Evolutionary conservation across 1,140 invertebrate genomes (phyloP), one percentile per base, ranked within the genome.

Genomic region (Lasaia peninsularis): DNA sequence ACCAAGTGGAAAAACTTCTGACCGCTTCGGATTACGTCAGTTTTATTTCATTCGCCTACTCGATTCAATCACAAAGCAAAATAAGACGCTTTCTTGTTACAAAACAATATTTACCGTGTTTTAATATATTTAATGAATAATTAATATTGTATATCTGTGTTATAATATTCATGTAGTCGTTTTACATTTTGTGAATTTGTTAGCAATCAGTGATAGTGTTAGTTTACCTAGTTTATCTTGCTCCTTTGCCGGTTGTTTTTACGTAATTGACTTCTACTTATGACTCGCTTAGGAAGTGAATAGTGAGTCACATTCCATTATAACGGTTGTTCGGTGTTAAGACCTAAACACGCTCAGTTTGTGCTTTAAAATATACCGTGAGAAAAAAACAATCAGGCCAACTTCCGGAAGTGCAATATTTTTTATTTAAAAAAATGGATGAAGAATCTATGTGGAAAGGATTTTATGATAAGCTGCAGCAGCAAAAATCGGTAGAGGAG

Each of bases 391-490:
- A 16, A 12, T 8, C n/a, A 7, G 2, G 8, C 1, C 8, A 0
- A 7, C 14, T 1, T 37, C 14, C 8, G 14, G 14, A 37, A 14
- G 14, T 1, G 6, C 56, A 20, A 35, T 10, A 14, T 12, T 40
- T 21, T 48, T 11, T 51, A 56, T 57, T 32, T 44, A 56, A 57
- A 40, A 85, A 65, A 63, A 90, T 90, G 89, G 88, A 93, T 80
- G 93, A 94, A 78, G 93, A 94, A 75, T 88, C 88, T 1, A 94
- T 94, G 93, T 94, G 93, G 93, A 93, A 92, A 84, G 89, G 86
- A 53, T 92, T 93, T 69, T 94, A 93, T 62, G 80, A 91, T 14
- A 92, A 92, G 58, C 64, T 92, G 33, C 90, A 92, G 58, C 89
- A 92, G 58, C 75, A 90, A 18, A 91, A 92, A 79, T 90, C 89